Evolutionary conservation across 2,113 vertebrate genomes (phyloP), one percentile per base, ranked within the genome.

Genomic region (Heteronetta atricapilla): DNA sequence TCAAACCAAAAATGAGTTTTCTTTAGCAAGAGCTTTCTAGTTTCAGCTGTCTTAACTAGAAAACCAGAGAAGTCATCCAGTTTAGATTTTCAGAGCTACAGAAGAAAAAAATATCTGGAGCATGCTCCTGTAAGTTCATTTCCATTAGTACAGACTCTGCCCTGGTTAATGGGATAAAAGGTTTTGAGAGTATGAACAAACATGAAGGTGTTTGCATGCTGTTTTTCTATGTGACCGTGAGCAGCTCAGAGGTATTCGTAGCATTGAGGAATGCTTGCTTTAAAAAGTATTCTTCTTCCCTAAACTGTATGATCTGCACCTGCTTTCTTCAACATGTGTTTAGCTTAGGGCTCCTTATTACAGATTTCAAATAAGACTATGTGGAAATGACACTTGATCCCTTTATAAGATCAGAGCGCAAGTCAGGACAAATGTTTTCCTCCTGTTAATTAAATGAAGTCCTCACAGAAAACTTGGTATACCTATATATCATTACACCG

Each of bases 381-480:
- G 66, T 58, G 66, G 76, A 81, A 68, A 64, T 56, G 20, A 13
- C 42, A 28, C 73, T 90, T 88, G 31, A 82, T 86, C 82, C 66
- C 25, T 73, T 68, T n/a, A 2, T 29, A 44, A 72, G 69, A 84
- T 88, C 62, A 84, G 44, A 87, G 58, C 87, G 62, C 62, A 59
- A 77, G 76, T 90, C 53, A 73, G 89, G 77, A 53, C 77, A 89
- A 87, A 92, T 40, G 16, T 38, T 26, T 62, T 93, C 40, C 31
- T 89, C 69, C 50, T 87, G 53, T 74, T 95, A 88, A 94, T 94
- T 83, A 70, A 89, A 82, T 2, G 0, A 70, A 77, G 42, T 62
- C 40, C 78, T 87, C 79, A 29, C 7, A 58, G 75, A 40, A 85
- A 62, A 50, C 28, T 62, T n/a, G 50, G 25, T 70, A 11, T 13